These are phyloP conservation scores for Chlorospingus flavigularis DNA, from an alignment of 2,797 vertebrate genomes.

Conservation along the genomic window DNA sequence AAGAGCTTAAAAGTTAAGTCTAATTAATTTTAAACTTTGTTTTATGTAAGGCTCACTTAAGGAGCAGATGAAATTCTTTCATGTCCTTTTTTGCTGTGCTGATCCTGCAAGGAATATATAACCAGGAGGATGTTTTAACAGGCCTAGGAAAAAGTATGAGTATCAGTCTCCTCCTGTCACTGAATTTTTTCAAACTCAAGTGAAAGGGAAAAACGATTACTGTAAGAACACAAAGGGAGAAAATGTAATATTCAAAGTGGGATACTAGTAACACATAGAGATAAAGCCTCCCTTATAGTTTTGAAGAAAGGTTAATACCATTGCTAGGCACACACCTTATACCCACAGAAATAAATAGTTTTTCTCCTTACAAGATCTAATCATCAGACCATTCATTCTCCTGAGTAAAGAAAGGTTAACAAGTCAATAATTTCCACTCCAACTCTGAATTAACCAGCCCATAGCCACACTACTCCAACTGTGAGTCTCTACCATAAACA, in stretches of 20 bases:
- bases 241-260: not conserved
- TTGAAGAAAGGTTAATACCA: not conserved
- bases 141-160: not conserved
- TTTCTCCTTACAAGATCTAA: not conserved
- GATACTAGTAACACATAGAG: not conserved
- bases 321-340: not conserved
- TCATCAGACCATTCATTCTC: not conserved
- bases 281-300: not conserved
- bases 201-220: not conserved
- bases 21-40: slow-evolving; percentile 27
- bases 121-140: slow-evolving; percentile 12
- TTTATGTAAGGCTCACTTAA: not conserved
- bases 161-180: not conserved
- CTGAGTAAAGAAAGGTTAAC: not conserved
- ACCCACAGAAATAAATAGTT: not conserved
- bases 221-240: not conserved
- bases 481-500: not conserved
- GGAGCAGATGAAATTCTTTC: not conserved
- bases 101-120: slow-evolving; percentile 17
- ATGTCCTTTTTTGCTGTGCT: slow-evolving; percentile 8
- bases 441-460: not conserved
- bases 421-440: not conserved
- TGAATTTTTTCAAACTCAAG: not conserved
- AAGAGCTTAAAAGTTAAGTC: not conserved
- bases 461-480: not conserved